These are phyloP conservation scores for Neomorphus geoffroyi DNA, from an alignment of 2,797 vertebrate genomes.

Conservation along the genomic window DNA sequence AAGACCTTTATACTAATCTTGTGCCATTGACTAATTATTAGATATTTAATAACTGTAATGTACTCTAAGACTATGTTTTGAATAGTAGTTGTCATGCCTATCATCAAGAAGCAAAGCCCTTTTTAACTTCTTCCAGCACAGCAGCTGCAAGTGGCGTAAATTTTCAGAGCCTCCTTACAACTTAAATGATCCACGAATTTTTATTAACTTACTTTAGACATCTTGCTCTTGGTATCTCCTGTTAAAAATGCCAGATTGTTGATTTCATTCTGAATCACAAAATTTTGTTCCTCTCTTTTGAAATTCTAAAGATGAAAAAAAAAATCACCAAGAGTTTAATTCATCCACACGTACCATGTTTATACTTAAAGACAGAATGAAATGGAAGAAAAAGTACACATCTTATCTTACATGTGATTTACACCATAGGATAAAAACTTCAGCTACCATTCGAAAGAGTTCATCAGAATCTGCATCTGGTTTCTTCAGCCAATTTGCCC, in stretches of 20 bases:
- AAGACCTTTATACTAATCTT: neutral
- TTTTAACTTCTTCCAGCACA: neutral
- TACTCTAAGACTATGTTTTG: neutral
- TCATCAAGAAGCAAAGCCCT: slow-evolving; percentile 2
- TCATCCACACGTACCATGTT: neutral
- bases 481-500: slow-evolving; percentile 97
- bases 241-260: slow-evolving; percentile 99
- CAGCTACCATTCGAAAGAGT: slow-evolving; percentile 97
- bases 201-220: slow-evolving; percentile 90
- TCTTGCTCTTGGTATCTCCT: slow-evolving; percentile 97
- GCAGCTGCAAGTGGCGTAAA: neutral
- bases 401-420: slow-evolving; percentile 91
- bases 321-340: neutral
- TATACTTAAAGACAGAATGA: neutral
- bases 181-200: neutral
- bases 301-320: slow-evolving; percentile 85
- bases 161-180: neutral
- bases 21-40: neutral
- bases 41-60: neutral
- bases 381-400: neutral
- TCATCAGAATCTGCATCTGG: slow-evolving; percentile 92
- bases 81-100: neutral
- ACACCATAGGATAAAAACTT: slow-evolving; percentile 98
- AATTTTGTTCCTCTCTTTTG: slow-evolving; percentile 99
- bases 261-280: slow-evolving; percentile 99